Conservation (phyloP, 2,888 invertebrate species). For the Alcis repandata region DNA sequence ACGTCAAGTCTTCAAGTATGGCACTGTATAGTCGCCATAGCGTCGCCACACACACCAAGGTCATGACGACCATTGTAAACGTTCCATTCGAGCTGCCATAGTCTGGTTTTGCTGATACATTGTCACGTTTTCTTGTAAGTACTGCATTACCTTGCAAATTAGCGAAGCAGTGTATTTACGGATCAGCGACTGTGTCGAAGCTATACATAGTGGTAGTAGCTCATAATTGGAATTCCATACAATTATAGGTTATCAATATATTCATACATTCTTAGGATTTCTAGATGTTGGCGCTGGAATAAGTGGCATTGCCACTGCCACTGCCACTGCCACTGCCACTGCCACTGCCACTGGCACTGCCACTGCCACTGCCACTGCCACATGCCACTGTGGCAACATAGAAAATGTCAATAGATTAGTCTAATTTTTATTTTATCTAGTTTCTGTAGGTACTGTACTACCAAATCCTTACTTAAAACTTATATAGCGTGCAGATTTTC, state of each 20-base stretch:
- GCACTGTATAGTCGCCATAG: conserved; percentile 62
- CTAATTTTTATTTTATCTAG: too few relatives aligned
- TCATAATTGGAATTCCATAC: not conserved
- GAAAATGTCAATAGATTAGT: too few relatives aligned
- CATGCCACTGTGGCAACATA: too few relatives aligned
- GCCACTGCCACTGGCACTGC: too few relatives aligned
- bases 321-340: too few relatives aligned
- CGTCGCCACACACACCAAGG: conserved; percentile 67
- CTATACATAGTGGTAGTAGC: not conserved
- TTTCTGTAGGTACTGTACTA: too few relatives aligned
- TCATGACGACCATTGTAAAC: conserved; percentile 58
- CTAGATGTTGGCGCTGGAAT: not conserved
- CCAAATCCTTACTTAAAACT: too few relatives aligned
- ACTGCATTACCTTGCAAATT: conserved; percentile 46
- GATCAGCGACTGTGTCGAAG: conserved; percentile 17
- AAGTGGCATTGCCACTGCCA: too few relatives aligned
- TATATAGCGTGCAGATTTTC: too few relatives aligned
- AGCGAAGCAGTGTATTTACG: conserved; percentile 50
- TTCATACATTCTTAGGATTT: not conserved
- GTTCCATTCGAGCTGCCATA: conserved; percentile 56
- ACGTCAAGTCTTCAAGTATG: conserved; percentile 64
- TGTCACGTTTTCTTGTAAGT: conserved; percentile 51
- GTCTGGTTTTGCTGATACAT: conserved; percentile 54
- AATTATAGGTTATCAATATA: not conserved
- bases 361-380: too few relatives aligned